Base-by-base conservation (phyloP, 2,113 vertebrate species). In the Myiagra hebetior region DNA sequence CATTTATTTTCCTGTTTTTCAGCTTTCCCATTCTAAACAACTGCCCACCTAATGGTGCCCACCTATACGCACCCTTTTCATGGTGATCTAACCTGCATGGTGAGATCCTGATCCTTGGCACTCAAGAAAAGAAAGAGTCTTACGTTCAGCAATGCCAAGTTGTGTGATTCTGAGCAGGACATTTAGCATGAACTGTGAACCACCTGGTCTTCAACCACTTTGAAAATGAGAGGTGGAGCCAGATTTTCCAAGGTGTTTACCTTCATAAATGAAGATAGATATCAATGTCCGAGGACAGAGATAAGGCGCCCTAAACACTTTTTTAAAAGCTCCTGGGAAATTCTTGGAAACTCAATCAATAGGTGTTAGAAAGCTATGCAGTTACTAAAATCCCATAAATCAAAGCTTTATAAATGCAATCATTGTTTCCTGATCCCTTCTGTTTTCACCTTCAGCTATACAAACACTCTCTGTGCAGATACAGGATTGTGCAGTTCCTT, bases 61-160 rank as follows among this genome's bases (percentile, higher is more conserved):
- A 64, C 67, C 31, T 49, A 46, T 80, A 20, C 24, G 23, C 24
- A 24, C 44, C 7, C 14, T 94, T 87, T 78, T 74, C 35, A 18
- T 52, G 31, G 30, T 42, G 39, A 55, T 7, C 19, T 15, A 44
- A 28, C 4, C 24, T 39, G 3, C n/a, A 3, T 8, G 13, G 28
- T 73, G 49, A 57, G n/a, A 76, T 77, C 30, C 88, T 50, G 46
- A 37, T 31, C 44, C 28, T 17, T 30, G 37, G 31, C 35, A 67
- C 27, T 55, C 13, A 59, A 42, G 20, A 42, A 62, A 23, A 20
- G 15, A 28, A 91, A 72, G 27, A 22, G 19, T 13, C 11, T 55
- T 37, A 22, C 1, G 0, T 19, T 47, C 39, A 41, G 39, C 60
- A 89, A 33, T 2, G 2, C 2, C 35, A 33, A 59, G 18, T 1